Evolutionary conservation across 2,113 vertebrate species (phyloP).

Genomic region (Murina feae): DNA sequence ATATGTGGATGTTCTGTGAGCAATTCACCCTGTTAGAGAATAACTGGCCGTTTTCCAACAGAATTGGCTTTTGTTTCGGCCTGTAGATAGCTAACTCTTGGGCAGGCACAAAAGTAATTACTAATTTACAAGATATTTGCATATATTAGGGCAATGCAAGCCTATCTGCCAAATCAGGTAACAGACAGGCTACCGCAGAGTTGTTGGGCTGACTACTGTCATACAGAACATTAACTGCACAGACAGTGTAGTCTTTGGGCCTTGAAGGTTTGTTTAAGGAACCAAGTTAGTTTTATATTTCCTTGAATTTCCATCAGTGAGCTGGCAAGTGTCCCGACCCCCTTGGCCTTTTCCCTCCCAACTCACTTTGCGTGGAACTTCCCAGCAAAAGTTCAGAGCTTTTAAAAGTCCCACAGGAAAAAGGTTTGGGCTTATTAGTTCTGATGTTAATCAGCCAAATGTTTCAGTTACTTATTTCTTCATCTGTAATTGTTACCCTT

Average conservation of each 20-base stretch:
- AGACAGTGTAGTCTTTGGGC: neutral
- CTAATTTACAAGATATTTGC: neutral
- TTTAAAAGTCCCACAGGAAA: neutral
- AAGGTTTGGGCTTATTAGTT: neutral
- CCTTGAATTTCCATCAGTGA: neutral
- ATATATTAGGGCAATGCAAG: neutral
- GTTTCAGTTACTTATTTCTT: neutral
- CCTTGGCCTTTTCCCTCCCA: neutral
- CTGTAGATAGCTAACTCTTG: neutral
- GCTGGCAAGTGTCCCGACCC: neutral
- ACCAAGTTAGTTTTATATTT: conserved; percentile 1
- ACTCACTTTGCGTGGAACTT: neutral
- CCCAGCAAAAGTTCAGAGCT: neutral
- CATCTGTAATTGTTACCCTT: neutral
- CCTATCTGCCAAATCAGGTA: neutral
- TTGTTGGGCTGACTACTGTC: neutral
- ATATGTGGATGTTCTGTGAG: neutral
- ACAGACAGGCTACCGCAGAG: neutral
- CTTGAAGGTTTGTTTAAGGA: neutral
- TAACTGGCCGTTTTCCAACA: neutral
- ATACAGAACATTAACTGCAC: neutral
- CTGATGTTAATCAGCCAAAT: neutral
- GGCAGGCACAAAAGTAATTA: neutral
- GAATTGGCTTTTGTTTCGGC: neutral
- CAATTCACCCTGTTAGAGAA: neutral